A percentile compares a stretch with the other conserved stretches of the same genome.
These are phyloP conservation scores for Amphiprion percula DNA, from an alignment of 2,113 vertebrate species.

Conservation along the genomic window DNA sequence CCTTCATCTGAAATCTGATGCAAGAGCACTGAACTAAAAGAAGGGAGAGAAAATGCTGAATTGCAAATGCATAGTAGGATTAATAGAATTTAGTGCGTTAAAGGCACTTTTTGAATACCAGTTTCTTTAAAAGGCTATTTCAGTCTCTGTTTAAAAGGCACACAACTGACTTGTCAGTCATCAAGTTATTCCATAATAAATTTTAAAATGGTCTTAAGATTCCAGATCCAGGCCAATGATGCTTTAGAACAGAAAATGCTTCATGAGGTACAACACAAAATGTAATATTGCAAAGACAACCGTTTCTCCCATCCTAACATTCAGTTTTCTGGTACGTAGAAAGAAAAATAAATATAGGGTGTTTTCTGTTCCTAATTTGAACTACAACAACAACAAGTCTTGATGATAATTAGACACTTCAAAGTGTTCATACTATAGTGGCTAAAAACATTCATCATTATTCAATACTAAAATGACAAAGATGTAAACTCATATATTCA, in stretches of 20 bases:
- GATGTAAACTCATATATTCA: constrained; percentile 70
- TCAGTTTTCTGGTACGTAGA: constrained; percentile 24
- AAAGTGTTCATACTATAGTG: constrained; percentile 39
- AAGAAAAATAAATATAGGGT: constrained; percentile 40
- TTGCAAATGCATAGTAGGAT: constrained; percentile 52
- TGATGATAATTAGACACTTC: constrained; percentile 19
- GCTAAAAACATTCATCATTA: constrained; percentile 59
- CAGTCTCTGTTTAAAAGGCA: constrained; percentile 49
- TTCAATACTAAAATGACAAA: constrained; percentile 63
- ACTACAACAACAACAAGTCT: constrained; percentile 16
- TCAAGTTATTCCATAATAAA: constrained; percentile 32
- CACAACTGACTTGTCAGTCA: constrained; percentile 18
- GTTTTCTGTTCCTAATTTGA: constrained; percentile 30
- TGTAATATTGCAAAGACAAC: constrained; percentile 33
- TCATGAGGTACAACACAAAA: constrained; percentile 42
- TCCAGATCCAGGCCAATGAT: constrained; percentile 44
- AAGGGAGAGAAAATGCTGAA: constrained; percentile 35
- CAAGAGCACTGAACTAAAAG: constrained; percentile 13
- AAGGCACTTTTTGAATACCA: constrained; percentile 70
- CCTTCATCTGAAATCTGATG: constrained; percentile 10
- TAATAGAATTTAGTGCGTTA: constrained; percentile 50
- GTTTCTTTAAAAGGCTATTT: constrained; percentile 38
- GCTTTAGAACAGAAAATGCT: constrained; percentile 43
- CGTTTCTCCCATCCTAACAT: constrained; percentile 29
- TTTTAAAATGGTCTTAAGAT: constrained; percentile 43